These are phyloP conservation scores for Enhydra lutris DNA, from an alignment of 2,113 vertebrate species.

Conservation along the genomic window DNA sequence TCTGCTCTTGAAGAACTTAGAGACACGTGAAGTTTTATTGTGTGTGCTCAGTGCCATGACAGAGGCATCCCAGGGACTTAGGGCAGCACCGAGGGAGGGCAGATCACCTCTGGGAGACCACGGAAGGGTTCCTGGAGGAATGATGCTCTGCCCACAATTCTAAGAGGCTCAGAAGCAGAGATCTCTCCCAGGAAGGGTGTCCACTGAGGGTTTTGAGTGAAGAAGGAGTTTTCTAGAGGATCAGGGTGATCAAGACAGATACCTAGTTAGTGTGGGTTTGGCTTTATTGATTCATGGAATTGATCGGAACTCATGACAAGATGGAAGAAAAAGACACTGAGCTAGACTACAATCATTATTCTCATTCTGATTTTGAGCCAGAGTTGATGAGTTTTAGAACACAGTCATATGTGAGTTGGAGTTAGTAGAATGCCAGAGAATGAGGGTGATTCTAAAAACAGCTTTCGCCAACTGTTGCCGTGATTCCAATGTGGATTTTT, in stretches of 20 bases:
- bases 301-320: neutral
- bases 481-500: neutral
- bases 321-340: neutral
- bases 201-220: neutral
- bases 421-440: conserved; percentile 14
- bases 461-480: conserved; percentile 46
- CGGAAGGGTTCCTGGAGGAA: neutral
- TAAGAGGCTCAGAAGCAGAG: neutral
- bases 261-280: neutral
- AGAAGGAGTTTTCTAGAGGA: neutral
- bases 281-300: neutral
- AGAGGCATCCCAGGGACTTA: neutral
- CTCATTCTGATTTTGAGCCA: neutral
- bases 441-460: conserved; percentile 57
- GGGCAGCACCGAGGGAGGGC: neutral
- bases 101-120: neutral
- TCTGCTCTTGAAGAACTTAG: neutral
- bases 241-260: neutral
- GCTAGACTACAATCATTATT: neutral
- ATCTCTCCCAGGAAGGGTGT: neutral
- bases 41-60: neutral
- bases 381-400: neutral
- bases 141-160: neutral
- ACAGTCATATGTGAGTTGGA: conserved; percentile 45
- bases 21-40: neutral